These are phyloP conservation scores for Mormyrus iriodes DNA, from an alignment of 2,113 vertebrate genomes.

Conservation along the genomic window DNA sequence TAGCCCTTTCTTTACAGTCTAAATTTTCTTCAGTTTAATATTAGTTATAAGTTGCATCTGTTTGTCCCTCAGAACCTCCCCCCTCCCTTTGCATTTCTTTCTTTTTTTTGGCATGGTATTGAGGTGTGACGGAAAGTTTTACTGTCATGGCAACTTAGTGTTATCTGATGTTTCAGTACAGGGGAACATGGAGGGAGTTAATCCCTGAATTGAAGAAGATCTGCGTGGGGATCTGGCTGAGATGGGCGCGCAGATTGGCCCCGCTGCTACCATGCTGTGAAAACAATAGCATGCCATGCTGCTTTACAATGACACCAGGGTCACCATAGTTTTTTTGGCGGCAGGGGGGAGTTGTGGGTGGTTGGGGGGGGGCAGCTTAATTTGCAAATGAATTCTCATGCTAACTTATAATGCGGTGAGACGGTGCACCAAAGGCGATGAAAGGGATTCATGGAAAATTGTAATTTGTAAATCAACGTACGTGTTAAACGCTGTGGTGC, in stretches of 20 bases:
- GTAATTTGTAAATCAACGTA: constrained; percentile 95
- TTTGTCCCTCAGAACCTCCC: constrained; percentile 63
- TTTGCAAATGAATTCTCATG: constrained; percentile 96
- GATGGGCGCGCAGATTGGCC: constrained; percentile 94
- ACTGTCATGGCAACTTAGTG: constrained; percentile 98
- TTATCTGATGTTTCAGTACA: constrained; percentile 90
- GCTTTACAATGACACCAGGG: constrained; percentile 91
- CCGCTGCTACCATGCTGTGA: constrained; percentile 93
- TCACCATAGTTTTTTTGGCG: constrained; percentile 70
- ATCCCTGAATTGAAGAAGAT: constrained; percentile 99
- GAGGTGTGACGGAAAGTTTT: constrained; percentile 65
- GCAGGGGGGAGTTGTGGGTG: constrained; percentile 56
- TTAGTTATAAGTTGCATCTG: constrained; percentile 37
- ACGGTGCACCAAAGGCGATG: constrained; percentile 73
- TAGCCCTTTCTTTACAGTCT: neutral
- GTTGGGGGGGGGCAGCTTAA: constrained; percentile 64
- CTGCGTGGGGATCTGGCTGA: constrained; percentile 78
- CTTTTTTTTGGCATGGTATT: constrained; percentile 52
- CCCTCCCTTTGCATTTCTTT: neutral
- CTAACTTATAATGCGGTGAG: constrained; percentile 90
- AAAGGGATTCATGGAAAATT: constrained; percentile 87
- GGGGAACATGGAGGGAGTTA: constrained; percentile 95
- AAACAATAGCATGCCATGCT: constrained; percentile 98
- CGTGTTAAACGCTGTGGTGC: constrained; percentile 72
- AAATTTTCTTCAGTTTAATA: neutral